Base-by-base conservation (phyloP, 1,140 invertebrate genomes). In the Bacillus rossius region DNA sequence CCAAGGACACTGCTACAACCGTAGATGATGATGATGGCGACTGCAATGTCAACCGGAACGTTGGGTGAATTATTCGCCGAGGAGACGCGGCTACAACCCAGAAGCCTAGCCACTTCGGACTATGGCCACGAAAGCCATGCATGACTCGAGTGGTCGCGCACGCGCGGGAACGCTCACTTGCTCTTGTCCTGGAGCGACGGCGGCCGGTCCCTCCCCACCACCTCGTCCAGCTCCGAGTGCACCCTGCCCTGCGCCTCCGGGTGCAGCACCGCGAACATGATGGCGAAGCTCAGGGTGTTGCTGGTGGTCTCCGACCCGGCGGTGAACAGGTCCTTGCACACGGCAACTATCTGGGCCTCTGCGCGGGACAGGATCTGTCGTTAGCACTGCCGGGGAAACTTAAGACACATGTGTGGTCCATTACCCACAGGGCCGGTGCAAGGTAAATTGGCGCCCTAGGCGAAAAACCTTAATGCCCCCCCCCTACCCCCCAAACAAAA, bases 241-340 rank as follows among this genome's bases (percentile, higher is more conserved):
- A 83, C 67, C 51, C 73, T 72, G 1, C 57, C 52, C 62, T 80
- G 77, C n/a, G 81, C 67, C 5, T 81, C 69, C 0, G 75, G 76
- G 64, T 80, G 64, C 29, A 70, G 67, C 3, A 79, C 64, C 57
- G 82, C 69, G 47, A 76, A 72, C 2, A 82, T 64, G 20, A 82
- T 61, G 0, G 76, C 65, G 73, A 81, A 82, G 7, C 73, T 65
- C 1, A 82, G 60, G 10, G 77, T 70, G 14, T 73, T 78, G 3
- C 73, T 72, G 1, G 77, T 78, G 1, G 79, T 81, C 62, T 83
- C 81, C 13, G 79, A 69, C 2, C 80, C 67, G 42, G 67, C 67
- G 0, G 41, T 42, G 52, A 71, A 67, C 3, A 71, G 37, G 43
- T 71, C 68, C 5, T 42, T 37, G 41, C 62, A 61, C 14, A 64